Evolutionary conservation across 2,888 invertebrate genomes (phyloP), one percentile per base, ranked within the genome.

Genomic region (Cylloceria caligata): DNA sequence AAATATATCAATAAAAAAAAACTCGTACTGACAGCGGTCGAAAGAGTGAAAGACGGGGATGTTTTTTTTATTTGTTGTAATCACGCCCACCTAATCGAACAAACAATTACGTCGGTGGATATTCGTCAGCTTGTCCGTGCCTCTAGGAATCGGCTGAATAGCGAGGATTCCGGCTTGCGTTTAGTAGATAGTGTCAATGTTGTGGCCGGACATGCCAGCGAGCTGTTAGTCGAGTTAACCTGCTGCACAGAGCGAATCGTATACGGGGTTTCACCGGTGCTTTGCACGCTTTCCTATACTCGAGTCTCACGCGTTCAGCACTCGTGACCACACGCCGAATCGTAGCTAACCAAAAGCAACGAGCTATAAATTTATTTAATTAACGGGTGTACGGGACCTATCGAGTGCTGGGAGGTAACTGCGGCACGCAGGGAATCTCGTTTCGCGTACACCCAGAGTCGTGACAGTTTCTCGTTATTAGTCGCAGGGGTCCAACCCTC

Each of bases 331-430:
- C 71, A 65, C 39, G 64, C 77, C 73, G 83, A 81, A 86, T 86
- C 83, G 78, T 64, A 80, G 36, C 79, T 71, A 82, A 86, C 83
- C 82, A 83, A 85, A 85, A 85, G 57, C 80, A 86, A 65, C 75
- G 65, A 80, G 80, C 83, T 85, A 85, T 86, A 81, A 85, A 85
- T 86, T 86, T 82, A 62, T 83, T 86, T 86, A 86, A 85, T 85
- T 85, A 86, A 84, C 82, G 83, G 75, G 13, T 65, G 76, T 73
- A 34, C 57, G 69, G 65, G 73, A 9, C 34, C 13, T 55, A 73
- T 68, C 68, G 62, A 73, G 65, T 57, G 24, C 69, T 34, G 73
- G 39, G 69, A 52, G 45, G 39, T 55, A 75, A 47, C 52, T 34
- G n/a, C 27, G 9, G 30, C 24, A 55, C 55, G 39, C 13, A 21